These are phyloP conservation scores for Adoxophyes honmai DNA, from an alignment of 1,140 invertebrate genomes.

Conservation along the genomic window DNA sequence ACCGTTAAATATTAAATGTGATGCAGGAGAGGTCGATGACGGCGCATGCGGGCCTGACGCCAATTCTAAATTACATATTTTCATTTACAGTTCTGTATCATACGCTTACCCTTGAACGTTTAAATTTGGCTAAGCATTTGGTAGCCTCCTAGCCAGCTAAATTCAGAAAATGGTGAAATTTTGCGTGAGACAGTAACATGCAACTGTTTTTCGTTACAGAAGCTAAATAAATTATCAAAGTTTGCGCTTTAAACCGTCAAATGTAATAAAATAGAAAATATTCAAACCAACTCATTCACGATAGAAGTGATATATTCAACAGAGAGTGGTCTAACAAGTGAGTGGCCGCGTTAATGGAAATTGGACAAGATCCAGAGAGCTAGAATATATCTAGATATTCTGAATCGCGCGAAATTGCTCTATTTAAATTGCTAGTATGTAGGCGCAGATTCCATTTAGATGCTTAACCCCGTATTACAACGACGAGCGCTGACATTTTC, in stretches of 20 bases:
- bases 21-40: constrained; percentile 30
- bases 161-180: no score
- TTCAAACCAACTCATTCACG: no score
- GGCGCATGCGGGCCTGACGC: constrained; percentile 20
- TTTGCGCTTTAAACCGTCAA: no score
- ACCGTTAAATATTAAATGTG: constrained; percentile 20
- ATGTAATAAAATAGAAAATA: no score
- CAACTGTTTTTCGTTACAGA: no score
- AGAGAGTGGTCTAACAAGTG: not conserved
- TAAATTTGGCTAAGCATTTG: not conserved
- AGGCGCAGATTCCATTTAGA: constrained; percentile 15
- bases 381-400: constrained; percentile 24
- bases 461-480: not conserved
- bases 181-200: no score
- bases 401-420: constrained; percentile 26
- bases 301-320: not conserved
- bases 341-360: constrained; percentile 47
- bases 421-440: constrained; percentile 33
- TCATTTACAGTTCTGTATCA: constrained; percentile 32
- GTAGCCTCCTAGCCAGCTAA: not conserved
- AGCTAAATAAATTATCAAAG: no score
- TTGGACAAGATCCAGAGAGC: constrained; percentile 47
- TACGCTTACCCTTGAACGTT: not conserved
- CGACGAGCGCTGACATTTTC: no score
- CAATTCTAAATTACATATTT: constrained; percentile 18